Percentiles rank a stretch among this genome's conserved stretches.
Evolutionary conservation across 2,888 invertebrate species (phyloP).

Genomic region (Cephalotes varians): DNA sequence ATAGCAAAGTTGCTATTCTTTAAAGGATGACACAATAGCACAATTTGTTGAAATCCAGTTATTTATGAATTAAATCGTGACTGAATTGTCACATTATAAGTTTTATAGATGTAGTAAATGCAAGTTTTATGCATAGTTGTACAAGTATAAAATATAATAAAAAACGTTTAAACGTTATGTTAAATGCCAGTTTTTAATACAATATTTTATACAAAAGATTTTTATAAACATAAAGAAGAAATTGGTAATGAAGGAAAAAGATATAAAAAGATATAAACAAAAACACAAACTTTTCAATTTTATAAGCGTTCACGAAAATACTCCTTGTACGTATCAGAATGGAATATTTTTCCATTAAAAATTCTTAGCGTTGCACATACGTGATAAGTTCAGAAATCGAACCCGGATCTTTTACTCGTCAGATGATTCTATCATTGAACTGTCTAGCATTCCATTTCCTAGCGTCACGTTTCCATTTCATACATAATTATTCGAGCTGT

Average conservation of each 20-base stretch:
- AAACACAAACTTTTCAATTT: neutral
- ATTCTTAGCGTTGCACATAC: neutral
- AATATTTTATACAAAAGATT: neutral
- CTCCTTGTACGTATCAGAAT: neutral
- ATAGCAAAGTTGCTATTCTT: neutral
- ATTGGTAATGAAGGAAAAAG: neutral
- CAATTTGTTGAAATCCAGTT: neutral
- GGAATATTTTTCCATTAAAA: neutral
- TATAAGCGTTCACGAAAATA: neutral
- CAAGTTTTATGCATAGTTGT: neutral
- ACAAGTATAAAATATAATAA: neutral
- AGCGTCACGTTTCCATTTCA: constrained; percentile 92
- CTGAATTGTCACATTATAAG: neutral
- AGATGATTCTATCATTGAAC: neutral
- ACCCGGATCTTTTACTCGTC: constrained; percentile 73
- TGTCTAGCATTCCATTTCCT: constrained; percentile 72
- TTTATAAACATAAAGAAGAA: neutral
- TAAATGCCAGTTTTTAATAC: neutral
- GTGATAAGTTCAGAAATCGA: neutral
- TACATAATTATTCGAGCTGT: constrained; percentile 87
- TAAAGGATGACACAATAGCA: neutral
- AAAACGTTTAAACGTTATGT: neutral
- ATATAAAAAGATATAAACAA: neutral
- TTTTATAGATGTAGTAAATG: neutral
- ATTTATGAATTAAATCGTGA: neutral